Percentiles rank a stretch among this genome's conserved stretches.
These are phyloP conservation scores for Diploptera punctata DNA, from an alignment of 2,888 invertebrate species.

Conservation along the genomic window DNA sequence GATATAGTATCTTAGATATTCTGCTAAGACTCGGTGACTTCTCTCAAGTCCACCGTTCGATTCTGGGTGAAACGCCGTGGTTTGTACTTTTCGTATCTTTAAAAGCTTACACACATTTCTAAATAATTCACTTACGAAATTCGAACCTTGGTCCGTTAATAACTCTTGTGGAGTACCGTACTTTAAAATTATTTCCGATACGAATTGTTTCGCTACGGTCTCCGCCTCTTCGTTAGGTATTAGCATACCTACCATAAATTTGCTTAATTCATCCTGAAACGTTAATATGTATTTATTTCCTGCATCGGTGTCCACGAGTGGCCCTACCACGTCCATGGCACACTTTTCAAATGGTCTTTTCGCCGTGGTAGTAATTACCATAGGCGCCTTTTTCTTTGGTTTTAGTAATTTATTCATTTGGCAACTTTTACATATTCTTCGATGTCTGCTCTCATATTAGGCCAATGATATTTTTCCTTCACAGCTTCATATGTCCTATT, in stretches of 20 bases:
- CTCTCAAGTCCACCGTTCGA: conserved; percentile 14
- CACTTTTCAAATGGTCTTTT: conserved; percentile 3
- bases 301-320: background rate
- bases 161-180: conserved; percentile 44
- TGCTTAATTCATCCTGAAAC: conserved; percentile 7
- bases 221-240: conserved; percentile 48
- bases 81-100: background rate
- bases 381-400: background rate
- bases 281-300: conserved; percentile 11
- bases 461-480: background rate
- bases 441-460: background rate
- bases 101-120: conserved; percentile 41
- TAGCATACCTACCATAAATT: conserved; percentile 34
- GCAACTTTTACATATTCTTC: conserved; percentile 5
- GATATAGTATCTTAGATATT: conserved; percentile 17
- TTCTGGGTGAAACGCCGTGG: background rate
- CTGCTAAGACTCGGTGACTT: conserved; percentile 7
- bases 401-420: background rate
- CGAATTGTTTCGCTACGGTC: conserved; percentile 47
- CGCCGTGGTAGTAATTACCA: background rate
- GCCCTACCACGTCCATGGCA: conserved; percentile 3
- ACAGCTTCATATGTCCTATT: background rate
- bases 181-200: conserved; percentile 42
- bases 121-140: conserved; percentile 47
- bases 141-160: conserved; percentile 48